Evolutionary conservation across 2,113 vertebrate species (phyloP).

Genomic region (Calidris pugnax): DNA sequence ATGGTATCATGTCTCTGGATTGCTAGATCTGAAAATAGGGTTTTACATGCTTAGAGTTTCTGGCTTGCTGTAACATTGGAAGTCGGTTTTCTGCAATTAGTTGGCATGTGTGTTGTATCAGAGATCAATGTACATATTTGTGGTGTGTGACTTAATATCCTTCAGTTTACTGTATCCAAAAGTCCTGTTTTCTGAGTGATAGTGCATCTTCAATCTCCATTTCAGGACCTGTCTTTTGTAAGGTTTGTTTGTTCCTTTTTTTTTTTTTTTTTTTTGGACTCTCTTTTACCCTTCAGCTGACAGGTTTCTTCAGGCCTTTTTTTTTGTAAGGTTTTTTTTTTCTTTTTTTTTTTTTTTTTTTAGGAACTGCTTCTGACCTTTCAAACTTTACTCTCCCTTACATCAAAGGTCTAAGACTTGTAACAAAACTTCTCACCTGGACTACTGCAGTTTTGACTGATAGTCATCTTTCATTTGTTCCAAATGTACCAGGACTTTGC

Average conservation of each 20-base stretch:
- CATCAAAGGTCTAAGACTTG: not conserved
- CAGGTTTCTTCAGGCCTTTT: too few species aligned
- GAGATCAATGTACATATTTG: not conserved
- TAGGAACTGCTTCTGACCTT: not conserved
- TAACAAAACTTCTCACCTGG: not conserved
- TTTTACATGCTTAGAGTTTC: not conserved
- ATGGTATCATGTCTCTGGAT: not conserved
- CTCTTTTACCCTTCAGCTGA: too few species aligned
- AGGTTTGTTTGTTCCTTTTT: not conserved
- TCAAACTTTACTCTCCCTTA: not conserved
- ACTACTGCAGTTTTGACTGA: not conserved
- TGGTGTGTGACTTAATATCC: not conserved
- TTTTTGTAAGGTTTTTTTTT: not conserved
- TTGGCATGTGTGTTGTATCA: not conserved
- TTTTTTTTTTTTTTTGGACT: not conserved
- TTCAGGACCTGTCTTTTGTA: not conserved
- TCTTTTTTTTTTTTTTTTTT: not conserved
- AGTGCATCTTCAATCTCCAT: not conserved
- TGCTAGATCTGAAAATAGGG: not conserved
- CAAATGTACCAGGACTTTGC: not conserved
- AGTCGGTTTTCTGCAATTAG: not conserved
- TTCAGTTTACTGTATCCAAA: not conserved
- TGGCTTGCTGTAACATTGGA: not conserved
- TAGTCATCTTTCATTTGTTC: not conserved
- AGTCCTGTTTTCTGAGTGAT: rapidly evolving